Evolutionary conservation across 2,888 invertebrate species (phyloP).

Genomic region (Poecilobothrus nobilitatus): DNA sequence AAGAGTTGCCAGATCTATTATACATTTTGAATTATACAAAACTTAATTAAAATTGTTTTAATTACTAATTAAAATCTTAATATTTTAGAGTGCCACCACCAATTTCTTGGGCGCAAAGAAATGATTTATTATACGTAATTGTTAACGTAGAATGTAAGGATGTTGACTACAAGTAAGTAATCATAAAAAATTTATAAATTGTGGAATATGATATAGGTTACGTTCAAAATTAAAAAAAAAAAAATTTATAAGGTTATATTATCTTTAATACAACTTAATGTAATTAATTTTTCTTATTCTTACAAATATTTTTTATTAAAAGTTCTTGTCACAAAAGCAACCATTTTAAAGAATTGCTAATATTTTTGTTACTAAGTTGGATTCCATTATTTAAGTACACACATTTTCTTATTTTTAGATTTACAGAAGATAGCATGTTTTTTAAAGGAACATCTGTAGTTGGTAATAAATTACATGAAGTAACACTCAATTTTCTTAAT

Average conservation of each 20-base stretch:
- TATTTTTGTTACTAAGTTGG: too few relatives aligned
- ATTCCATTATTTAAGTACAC: too few relatives aligned
- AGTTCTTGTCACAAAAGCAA: too few relatives aligned
- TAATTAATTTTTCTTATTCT: too few relatives aligned
- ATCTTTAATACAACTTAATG: too few relatives aligned
- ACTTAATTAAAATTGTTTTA: background rate
- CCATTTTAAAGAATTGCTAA: too few relatives aligned
- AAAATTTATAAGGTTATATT: too few relatives aligned
- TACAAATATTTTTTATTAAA: too few relatives aligned
- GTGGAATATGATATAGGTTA: too few relatives aligned
- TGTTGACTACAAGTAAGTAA: slow-evolving; percentile 64
- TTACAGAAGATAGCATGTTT: slow-evolving; percentile 62
- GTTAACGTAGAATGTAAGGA: slow-evolving; percentile 85
- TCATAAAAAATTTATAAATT: background rate
- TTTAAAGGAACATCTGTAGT: slow-evolving; percentile 81
- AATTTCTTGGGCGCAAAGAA: slow-evolving; percentile 90
- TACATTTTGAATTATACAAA: background rate
- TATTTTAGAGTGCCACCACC: slow-evolving; percentile 55
- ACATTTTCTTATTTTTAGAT: slow-evolving; percentile 39
- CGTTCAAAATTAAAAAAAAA: too few relatives aligned
- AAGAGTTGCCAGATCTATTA: background rate
- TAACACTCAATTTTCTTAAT: slow-evolving; percentile 75
- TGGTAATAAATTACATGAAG: slow-evolving; percentile 77
- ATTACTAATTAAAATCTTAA: background rate
- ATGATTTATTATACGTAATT: slow-evolving; percentile 72